Base-by-base conservation (phyloP, 2,888 invertebrate genomes). In the Carcina quercana region DNA sequence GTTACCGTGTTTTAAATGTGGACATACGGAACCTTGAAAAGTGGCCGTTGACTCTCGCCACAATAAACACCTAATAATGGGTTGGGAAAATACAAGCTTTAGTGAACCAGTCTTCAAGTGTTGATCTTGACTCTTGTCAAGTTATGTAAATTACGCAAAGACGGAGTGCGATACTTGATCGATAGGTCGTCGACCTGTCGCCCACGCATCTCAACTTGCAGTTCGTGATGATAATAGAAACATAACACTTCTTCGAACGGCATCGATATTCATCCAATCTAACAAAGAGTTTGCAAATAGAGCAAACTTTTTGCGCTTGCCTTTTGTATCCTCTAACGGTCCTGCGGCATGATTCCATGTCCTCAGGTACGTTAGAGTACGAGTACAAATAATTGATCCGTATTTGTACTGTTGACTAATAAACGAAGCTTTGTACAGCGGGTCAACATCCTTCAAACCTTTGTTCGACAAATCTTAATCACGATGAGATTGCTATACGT, bases 121-220 rank as follows among this genome's bases (percentile, higher is more conserved):
- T 75, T 67, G 69, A 60, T 73, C 51, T 73, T 69, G 50, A 59
- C 55, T 63, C 62, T 74, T 71, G 75, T 73, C 73, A 63, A 71
- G 76, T 82, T 83, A 83, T 83, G 82, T 78, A 74, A 83, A 83
- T 83, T 66, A 69, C 51, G 59, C 59, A 61, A 67, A 73, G 62
- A 66, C 58, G 47, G 51, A 63, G 69, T 71, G 72, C 63, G 57
- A 75, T 73, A 74, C 64, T 62, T 68, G 63, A 70, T 76, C 59
- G 51, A 64, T 63, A 56, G 79, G 71, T 82, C 79, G 59, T 40
- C 64, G 78, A 78, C 76, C 79, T 53, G 45, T 47, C 61, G 55
- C 72, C 76, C 56, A 74, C 72, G 50, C 59, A 44, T 45, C 42
- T 44, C 33, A 46, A 60, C 59, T 56, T 53, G 65, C 56, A 51